Evolutionary conservation across 1,140 invertebrate species (phyloP), one percentile per base, ranked within the genome.

Genomic region (Heterodera schachtii): DNA sequence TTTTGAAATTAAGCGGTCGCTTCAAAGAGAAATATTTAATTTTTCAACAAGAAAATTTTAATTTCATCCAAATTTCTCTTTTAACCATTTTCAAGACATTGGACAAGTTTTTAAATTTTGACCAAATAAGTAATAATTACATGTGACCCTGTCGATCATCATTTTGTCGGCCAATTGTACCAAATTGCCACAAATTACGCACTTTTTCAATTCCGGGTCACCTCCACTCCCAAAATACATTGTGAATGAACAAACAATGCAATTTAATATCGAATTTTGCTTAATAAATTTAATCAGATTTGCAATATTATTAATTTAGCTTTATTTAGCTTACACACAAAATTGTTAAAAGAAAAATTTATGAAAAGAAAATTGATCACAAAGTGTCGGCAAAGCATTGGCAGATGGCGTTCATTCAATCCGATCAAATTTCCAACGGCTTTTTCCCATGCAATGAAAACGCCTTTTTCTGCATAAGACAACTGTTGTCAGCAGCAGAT

Each of bases 131-230:
- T 31, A 31, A 52, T 52, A 64, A 3, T 49, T 44, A 79, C 78
- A 52, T n/a, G 46, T 79, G 41, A 73, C 78, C 9, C 69, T 69
- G 46, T 79, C 78, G 73, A 79, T 73, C 78, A 79, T 71, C 43
- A 79, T 60, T 79, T 79, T 79, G 46, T 79, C 78, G 13, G 78
- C 16, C 31, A 79, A 47, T 70, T 69, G 66, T 43, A 79, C 78
- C 57, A 64, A 60, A 11, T 73, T 52, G 0, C 78, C 78, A 43
- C 78, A 79, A 16, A 79, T 44, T 49, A 73, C 66, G 43, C 78
- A 79, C n/a, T 76, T 76, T 76, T 76, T 76, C 41, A 76, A 41
- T 64, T 76, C 75, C 43, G 75, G 75, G 44, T 76, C 75, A 21
- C 75, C 75, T 41, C 57, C 75, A 76, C 75, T 64, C 31, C 75